Evolutionary conservation across 2,113 vertebrate species (phyloP).

Genomic region (Anser brachyrhynchus): DNA sequence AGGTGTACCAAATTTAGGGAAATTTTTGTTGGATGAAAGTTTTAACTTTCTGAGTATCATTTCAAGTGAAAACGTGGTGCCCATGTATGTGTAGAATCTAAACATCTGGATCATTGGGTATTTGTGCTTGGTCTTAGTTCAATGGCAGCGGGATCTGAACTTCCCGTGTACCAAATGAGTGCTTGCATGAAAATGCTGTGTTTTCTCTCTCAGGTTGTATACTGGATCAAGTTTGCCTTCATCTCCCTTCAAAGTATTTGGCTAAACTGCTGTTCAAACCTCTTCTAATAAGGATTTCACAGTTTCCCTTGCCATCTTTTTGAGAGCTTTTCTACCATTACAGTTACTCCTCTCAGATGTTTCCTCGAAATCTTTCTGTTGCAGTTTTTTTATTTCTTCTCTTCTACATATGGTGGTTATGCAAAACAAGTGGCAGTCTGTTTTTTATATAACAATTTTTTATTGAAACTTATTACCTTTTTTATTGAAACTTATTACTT

Average conservation of each 20-base stretch:
- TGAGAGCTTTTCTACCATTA: background rate
- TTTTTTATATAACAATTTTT: background rate
- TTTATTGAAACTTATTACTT: background rate
- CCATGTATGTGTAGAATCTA: background rate
- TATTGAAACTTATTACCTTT: no score
- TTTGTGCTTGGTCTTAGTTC: background rate
- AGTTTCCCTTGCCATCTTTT: background rate
- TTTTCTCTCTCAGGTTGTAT: background rate
- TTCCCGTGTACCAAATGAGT: background rate
- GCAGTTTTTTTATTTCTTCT: background rate
- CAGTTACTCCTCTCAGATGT: background rate
- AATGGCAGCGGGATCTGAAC: background rate
- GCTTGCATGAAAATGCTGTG: background rate
- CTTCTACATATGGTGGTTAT: no score
- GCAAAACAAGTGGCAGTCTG: background rate
- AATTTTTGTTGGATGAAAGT: background rate
- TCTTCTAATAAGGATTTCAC: background rate
- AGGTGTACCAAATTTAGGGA: background rate
- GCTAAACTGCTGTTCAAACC: background rate
- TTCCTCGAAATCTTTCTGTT: background rate
- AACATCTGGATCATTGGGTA: background rate
- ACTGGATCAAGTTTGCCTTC: background rate
- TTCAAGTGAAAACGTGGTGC: background rate
- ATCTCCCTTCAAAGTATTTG: background rate
- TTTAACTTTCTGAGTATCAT: background rate